Evolutionary conservation across 1,140 invertebrate species (phyloP).

Genomic region (Coelopa frigida): DNA sequence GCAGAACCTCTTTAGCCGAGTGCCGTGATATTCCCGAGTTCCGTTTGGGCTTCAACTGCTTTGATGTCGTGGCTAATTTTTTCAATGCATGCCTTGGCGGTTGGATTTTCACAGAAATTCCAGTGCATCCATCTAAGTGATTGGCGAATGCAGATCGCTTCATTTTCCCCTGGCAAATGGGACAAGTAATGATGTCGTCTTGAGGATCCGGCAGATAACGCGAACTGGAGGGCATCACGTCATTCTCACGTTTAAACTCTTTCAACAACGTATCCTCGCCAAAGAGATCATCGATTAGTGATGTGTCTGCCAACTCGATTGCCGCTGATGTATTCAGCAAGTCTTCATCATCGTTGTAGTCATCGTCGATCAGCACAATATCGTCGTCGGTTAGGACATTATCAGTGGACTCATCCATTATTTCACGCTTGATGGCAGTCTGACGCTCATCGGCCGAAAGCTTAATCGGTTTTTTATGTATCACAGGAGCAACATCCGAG

Average conservation of each 20-base stretch:
- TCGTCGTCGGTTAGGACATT: slow-evolving; percentile 30
- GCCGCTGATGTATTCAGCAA: slow-evolving; percentile 12
- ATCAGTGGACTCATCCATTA: slow-evolving; percentile 25
- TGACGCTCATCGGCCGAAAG: slow-evolving; percentile 24
- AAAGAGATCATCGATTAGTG: slow-evolving; percentile 29
- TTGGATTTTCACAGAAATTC: slow-evolving; percentile 21
- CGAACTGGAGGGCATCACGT: slow-evolving; percentile 21
- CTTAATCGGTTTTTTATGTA: slow-evolving; percentile 9
- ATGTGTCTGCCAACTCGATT: slow-evolving; percentile 23
- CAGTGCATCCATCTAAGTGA: slow-evolving; percentile 36
- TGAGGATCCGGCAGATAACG: slow-evolving; percentile 11
- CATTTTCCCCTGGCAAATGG: slow-evolving; percentile 40
- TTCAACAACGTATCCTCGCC: slow-evolving; percentile 24
- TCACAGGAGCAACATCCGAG: background rate
- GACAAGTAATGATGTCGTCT: slow-evolving; percentile 42
- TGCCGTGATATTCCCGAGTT: slow-evolving; percentile 2
- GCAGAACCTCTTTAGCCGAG: slow-evolving; percentile 15
- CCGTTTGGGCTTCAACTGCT: background rate
- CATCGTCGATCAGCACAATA: slow-evolving; percentile 37
- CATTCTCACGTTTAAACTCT: slow-evolving; percentile 32
- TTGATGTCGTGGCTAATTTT: slow-evolving; percentile 6
- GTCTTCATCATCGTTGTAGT: slow-evolving; percentile 26
- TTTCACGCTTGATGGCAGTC: slow-evolving; percentile 28
- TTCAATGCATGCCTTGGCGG: slow-evolving; percentile 18
- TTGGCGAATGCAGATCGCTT: slow-evolving; percentile 23